Evolutionary conservation across 2,797 vertebrate species (phyloP).

Genomic region (Macropus fuliginosus): DNA sequence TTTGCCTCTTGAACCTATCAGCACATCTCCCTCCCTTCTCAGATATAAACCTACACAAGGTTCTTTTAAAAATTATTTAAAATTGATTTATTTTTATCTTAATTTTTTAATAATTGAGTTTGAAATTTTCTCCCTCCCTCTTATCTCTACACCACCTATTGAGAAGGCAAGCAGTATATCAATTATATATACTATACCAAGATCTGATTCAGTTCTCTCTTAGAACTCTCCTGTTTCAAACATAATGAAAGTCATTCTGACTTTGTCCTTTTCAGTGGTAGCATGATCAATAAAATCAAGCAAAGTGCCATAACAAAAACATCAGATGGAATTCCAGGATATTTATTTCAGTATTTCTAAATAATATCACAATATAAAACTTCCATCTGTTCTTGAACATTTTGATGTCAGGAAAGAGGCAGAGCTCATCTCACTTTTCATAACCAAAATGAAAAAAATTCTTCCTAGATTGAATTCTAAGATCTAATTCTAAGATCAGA

Average conservation of each 20-base stretch:
- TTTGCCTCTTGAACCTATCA: not conserved
- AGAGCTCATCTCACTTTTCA: constrained; percentile 15
- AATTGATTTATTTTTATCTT: not conserved
- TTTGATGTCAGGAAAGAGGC: constrained; percentile 41
- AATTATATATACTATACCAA: not conserved
- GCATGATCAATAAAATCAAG: not conserved
- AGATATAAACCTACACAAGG: not conserved
- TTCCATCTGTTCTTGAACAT: not conserved
- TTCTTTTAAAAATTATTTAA: not conserved
- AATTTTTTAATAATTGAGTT: not conserved
- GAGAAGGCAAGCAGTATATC: not conserved
- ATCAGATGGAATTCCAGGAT: not conserved
- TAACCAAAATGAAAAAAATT: constrained; percentile 24
- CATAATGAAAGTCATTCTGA: constrained; percentile 6
- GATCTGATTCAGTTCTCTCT: not conserved
- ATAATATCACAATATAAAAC: constrained; percentile 6
- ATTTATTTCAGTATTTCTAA: constrained; percentile 33
- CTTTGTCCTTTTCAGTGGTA: not conserved
- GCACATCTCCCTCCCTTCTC: not conserved
- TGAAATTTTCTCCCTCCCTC: not conserved
- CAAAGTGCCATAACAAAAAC: constrained; percentile 15
- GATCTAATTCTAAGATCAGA: not conserved
- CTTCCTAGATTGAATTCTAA: not conserved
- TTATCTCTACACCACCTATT: not conserved
- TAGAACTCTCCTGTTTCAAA: not conserved